phyloP scores from a whole-genome alignment of 2,797 vertebrate genomes.

The Helostoma temminkii region DNA sequence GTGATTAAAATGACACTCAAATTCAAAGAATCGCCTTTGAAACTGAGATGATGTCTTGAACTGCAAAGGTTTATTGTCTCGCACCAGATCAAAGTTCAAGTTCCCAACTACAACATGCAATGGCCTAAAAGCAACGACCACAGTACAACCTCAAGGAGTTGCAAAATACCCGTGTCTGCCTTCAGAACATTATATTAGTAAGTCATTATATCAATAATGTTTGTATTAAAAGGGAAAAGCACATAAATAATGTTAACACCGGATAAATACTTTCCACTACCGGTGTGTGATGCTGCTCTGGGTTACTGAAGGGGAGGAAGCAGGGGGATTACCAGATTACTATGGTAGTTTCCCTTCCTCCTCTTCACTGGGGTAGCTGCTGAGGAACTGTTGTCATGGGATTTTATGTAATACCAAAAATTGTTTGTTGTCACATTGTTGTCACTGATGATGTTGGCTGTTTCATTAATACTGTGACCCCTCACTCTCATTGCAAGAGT shows the following conservation, averaged over 20 bases:
- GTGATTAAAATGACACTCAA: too few species aligned
- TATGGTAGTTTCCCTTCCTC: constrained; percentile 56
- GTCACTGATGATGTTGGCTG: background rate
- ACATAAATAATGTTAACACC: too few species aligned
- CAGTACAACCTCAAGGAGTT: background rate
- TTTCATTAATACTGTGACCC: background rate
- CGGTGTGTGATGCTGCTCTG: background rate
- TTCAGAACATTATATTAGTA: too few species aligned
- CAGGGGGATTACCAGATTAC: constrained; percentile 16
- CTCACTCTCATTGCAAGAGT: background rate
- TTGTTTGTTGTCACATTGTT: background rate
- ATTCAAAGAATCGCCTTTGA: too few species aligned
- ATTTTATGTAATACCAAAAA: background rate
- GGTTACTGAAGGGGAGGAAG: constrained; percentile 2
- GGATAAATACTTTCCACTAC: background rate
- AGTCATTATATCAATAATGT: too few species aligned
- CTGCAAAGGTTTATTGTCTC: too few species aligned
- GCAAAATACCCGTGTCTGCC: too few species aligned
- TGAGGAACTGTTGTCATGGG: constrained; percentile 35
- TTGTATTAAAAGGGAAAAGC: too few species aligned
- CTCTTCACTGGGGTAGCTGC: constrained; percentile 2
- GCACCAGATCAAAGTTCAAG: too few species aligned
- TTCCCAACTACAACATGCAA: too few species aligned
- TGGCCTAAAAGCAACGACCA: too few species aligned
- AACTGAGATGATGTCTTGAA: too few species aligned